A percentile compares a stretch with the other conserved stretches of the same genome.
phyloP scores from a whole-genome alignment of 2,797 vertebrate genomes.

The Bradypus variegatus region DNA sequence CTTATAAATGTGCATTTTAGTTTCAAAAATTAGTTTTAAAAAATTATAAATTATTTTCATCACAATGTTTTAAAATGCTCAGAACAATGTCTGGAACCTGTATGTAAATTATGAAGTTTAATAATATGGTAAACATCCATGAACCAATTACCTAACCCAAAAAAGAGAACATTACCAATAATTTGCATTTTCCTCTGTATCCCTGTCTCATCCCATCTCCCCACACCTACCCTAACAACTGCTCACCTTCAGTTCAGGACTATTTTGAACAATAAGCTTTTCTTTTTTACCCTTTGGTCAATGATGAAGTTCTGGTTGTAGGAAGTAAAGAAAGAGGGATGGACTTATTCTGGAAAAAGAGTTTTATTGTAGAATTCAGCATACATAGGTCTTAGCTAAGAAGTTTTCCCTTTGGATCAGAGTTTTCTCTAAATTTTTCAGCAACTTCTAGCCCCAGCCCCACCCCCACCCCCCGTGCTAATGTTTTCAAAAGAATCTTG shows the following conservation, averaged over 20 bases:
- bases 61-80: background rate
- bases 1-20: background rate
- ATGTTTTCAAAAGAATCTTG: background rate
- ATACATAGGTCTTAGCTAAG: background rate
- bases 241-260: background rate
- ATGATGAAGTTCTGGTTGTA: background rate
- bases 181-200: background rate
- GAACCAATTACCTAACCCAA: background rate
- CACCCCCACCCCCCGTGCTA: background rate
- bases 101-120: background rate
- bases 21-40: background rate
- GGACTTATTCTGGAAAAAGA: background rate
- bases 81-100: background rate
- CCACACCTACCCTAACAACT: no score
- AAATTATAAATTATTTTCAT: background rate
- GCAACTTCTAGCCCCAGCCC: background rate
- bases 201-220: background rate
- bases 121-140: background rate
- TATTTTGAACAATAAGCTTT: background rate
- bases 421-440: background rate
- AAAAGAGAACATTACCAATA: background rate
- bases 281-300: background rate
- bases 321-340: background rate
- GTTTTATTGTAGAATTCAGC: background rate
- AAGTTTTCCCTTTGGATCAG: background rate